Percentiles rank a stretch among this genome's conserved stretches.
Evolutionary conservation across 2,888 invertebrate species (phyloP).

Genomic region (Scelioninae gen. 1): DNA sequence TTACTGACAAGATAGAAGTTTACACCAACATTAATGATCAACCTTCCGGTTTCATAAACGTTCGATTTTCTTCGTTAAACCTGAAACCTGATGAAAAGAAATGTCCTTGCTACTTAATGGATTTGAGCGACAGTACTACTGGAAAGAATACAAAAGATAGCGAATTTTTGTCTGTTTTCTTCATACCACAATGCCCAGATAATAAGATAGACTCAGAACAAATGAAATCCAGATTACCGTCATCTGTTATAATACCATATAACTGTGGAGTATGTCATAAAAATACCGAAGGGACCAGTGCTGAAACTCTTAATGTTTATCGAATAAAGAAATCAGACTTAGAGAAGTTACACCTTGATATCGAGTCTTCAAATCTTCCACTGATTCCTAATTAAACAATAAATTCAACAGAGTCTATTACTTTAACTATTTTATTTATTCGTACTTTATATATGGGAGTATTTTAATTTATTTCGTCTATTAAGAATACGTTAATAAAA

Average conservation of each 20-base stretch:
- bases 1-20: not conserved
- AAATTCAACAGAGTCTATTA: slow-evolving; percentile 20
- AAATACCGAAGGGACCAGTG: slow-evolving; percentile 28
- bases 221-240: slow-evolving; percentile 41
- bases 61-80: slow-evolving; percentile 46
- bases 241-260: slow-evolving; percentile 50
- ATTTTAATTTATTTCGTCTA: slow-evolving; percentile 24
- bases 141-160: not conserved
- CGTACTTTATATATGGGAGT: slow-evolving; percentile 10
- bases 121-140: slow-evolving; percentile 24
- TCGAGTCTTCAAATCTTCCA: slow-evolving; percentile 41
- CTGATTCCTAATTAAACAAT: slow-evolving; percentile 43
- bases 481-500: slow-evolving; percentile 12
- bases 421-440: slow-evolving; percentile 40
- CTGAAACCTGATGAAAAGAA: slow-evolving; percentile 43
- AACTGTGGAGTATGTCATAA: slow-evolving; percentile 40
- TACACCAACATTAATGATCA: slow-evolving; percentile 19
- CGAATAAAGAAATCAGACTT: slow-evolving; percentile 55
- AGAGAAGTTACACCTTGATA: slow-evolving; percentile 36
- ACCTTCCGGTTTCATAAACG: slow-evolving; percentile 55
- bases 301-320: slow-evolving; percentile 52
- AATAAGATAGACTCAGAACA: slow-evolving; percentile 47
- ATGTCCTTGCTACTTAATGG: slow-evolving; percentile 51
- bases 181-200: slow-evolving; percentile 45
- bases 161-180: slow-evolving; percentile 44